Evolutionary conservation across 2,797 vertebrate species (phyloP), one percentile per base, ranked within the genome.

Genomic region (Cheirogaleus major): DNA sequence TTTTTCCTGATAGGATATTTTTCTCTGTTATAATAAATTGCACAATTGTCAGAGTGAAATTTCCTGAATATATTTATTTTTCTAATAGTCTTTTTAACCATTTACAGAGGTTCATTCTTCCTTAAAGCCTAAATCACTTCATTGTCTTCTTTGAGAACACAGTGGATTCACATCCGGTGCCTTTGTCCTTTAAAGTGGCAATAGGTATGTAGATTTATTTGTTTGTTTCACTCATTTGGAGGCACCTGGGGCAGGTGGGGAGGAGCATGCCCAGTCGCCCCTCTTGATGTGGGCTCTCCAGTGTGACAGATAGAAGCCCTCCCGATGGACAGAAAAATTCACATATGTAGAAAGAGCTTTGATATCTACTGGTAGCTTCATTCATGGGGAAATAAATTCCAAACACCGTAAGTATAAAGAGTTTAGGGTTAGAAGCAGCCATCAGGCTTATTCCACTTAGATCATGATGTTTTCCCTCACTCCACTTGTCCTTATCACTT

Each of bases 191-290:
- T 25, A 7, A 27, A 41, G 25, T 35, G 43, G 22, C 30, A 23
- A 22, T 8, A 23, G 61, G 14, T 65, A 4, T 25, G 61, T 17
- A 32, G 25, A 27, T 69, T 75, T 12, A 10, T 25, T n/a, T n/a
- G 10, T 57, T 50, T 69, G 25, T 86, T 95, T 81, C 3, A 65
- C 20, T 87, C 52, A 38, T n/a, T 55, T 32, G 14, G 12, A 25
- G 35, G 22, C 4, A 14, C 25, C 20, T 23, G 45, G 22, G 12
- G 43, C 3, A 32, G 27, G 0, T 1, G 0, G 11, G 11, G 35
- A 50, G 27, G 35, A 32, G 0, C 10, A 15, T 6, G 13, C 7
- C 35, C 32, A 11, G 41, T 55, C 27, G 65, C 67, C 9, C 15
- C 4, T 79, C n/a, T 72, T 50, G n/a, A 52, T 27, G 27, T 43